A percentile compares a stretch with the other conserved stretches of the same genome.
These are phyloP conservation scores for Probaryconus sp. DNA, from an alignment of 1,140 invertebrate species.

Conservation along the genomic window DNA sequence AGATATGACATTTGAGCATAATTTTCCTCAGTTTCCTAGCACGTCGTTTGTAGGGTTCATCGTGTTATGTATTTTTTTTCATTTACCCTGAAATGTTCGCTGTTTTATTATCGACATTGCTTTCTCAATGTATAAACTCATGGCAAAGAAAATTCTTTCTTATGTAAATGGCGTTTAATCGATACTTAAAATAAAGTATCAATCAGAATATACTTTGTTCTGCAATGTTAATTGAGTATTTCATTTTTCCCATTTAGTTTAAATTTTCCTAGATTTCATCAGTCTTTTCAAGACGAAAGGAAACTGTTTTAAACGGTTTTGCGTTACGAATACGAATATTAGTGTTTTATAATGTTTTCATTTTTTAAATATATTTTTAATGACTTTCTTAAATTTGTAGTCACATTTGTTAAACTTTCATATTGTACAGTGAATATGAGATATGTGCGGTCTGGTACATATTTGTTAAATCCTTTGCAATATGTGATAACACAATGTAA, in stretches of 20 bases:
- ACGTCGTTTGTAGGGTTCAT: slow-evolving; percentile 30
- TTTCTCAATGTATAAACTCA: slow-evolving; percentile 40
- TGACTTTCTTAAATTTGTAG: not conserved
- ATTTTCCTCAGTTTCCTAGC: slow-evolving; percentile 33
- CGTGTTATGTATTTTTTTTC: slow-evolving; percentile 42
- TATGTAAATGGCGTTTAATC: no score
- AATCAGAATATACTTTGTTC: no score
- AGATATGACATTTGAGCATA: slow-evolving; percentile 56
- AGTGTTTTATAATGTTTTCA: no score
- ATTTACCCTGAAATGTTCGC: slow-evolving; percentile 49
- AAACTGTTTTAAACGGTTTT: no score
- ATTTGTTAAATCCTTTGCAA: no score
- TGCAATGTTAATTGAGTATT: no score
- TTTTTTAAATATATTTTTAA: slow-evolving; percentile 11
- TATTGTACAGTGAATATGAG: slow-evolving; percentile 4
- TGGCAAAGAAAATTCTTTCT: slow-evolving; percentile 47
- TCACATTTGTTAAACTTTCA: slow-evolving; percentile 11
- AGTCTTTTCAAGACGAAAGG: no score
- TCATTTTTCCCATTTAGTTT: no score
- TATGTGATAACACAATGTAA: no score
- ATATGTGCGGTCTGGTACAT: slow-evolving; percentile 23
- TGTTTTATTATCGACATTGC: slow-evolving; percentile 43
- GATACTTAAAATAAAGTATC: no score
- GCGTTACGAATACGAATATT: no score
- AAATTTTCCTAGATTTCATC: no score